Evolutionary conservation across 92 coral and sea anemone genomes (phyloP), one percentile per base, ranked within the genome.

Genomic region (Epizoanthus illoricatus): DNA sequence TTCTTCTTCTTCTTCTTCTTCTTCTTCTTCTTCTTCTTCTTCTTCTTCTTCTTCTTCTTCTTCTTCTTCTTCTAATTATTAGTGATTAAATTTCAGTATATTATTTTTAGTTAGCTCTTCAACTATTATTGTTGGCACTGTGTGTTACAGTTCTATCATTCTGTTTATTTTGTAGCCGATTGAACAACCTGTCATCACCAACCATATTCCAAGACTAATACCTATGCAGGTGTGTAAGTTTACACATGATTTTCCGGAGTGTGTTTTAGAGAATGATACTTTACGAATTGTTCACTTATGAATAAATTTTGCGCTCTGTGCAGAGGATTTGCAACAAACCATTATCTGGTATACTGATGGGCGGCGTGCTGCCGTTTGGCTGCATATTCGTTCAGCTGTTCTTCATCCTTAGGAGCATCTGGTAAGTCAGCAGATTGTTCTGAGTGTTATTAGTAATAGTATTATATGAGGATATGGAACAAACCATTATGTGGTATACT

Each of bases 101-200:
- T 7, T 49, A 7, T 11, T 49, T 11, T 49, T 49, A 7, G 55
- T 49, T 7, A 49, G 55, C 55, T 49, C 55, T 2, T 1, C 12
- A 7, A 49, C 36, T 28, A 28, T 28, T 28, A 28, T 7, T 8
- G 8, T 43, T 43, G 8, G 8, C 49, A 43, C 49, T 7, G 49
- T 43, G 49, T 2, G 2, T 49, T 49, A 8, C 55, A 49, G 55
- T 49, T 49, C 10, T 49, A 7, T 49, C 11, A 9, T 49, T 28
- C 36, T 49, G 55, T 49, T 49, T 49, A 49, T 49, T 2, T 49
- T 49, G 55, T 49, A 94, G 98, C 94, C 92, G 7, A 87, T 96
- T 80, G 99, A 96, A 69, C 94, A 93, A 61, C 98, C 99, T 54
- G 99, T 91, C 49, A 90, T 97, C 19, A 96, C 99, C 84, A 96